Evolutionary conservation across 2,797 vertebrate genomes (phyloP), one percentile per base, ranked within the genome.

Genomic region (Lycodopsis pacificus): DNA sequence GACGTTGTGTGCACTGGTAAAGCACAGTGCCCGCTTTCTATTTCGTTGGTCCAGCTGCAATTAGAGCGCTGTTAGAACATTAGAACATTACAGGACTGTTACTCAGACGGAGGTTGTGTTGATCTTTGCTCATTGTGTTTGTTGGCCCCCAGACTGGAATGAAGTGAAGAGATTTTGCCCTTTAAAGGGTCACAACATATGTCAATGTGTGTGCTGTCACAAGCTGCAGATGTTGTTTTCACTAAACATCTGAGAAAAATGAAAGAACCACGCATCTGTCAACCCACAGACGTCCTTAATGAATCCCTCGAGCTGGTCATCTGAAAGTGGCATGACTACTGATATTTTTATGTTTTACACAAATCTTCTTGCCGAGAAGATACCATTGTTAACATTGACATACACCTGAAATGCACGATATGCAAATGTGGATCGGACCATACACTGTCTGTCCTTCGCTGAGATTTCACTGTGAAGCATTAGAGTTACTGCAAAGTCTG

Each of bases 361-460:
- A 71, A 8, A 1, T 65, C n/a, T 76, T 65, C 65, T 80, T 68
- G 38, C 57, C n/a, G 49, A 42, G 65, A 73, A 65, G 80, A 72
- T 32, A 79, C 71, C 67, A 61, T 81, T 80, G 79, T 77, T 6
- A 73, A 71, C 53, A 30, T 89, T 82, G 77, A 56, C 15, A 32
- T 14, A 46, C 77, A 63, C 40, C 73, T 59, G 67, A 65, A 56
- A 74, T 67, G 49, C 71, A 83, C 87, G 89, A 88, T 79, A 36
- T 64, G 53, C 67, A 44, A 44, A 63, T 72, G 20, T 59, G 7
- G 48, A 48, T 32, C 14, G 19, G 34, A 32, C 36, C 38, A 34
- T 19, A 22, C 30, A 5, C 42, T 68, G 80, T 89, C 91, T 92
- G 86, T 88, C 92, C 77, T 81, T 88, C 73, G 89, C 88, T 86